Evolutionary conservation across 37 sponge, comb jelly and placozoan species (phyloP).

Genomic region (Crambe crambe): DNA sequence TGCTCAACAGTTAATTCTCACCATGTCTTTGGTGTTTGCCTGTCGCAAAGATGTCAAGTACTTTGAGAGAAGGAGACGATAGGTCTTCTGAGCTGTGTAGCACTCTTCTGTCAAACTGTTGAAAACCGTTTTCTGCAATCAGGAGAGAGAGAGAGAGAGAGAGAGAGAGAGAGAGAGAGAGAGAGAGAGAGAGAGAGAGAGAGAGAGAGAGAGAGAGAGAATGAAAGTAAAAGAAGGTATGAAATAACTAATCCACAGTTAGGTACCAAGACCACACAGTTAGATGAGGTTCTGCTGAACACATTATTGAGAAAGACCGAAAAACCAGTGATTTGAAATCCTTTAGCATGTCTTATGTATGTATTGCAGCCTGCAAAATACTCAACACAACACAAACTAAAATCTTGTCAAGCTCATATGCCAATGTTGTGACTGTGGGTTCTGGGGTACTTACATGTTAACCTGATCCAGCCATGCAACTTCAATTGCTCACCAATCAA

Average conservation of each 20-base stretch:
- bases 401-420: no score
- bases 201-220: slow-evolving; percentile 19
- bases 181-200: slow-evolving; percentile 25
- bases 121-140: slow-evolving; percentile 24
- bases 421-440: no score
- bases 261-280: background rate
- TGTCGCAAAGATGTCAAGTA: slow-evolving; percentile 57
- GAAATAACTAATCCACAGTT: background rate
- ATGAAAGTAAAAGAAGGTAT: background rate
- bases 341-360: background rate
- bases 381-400: no score
- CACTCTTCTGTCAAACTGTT: slow-evolving; percentile 45
- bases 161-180: slow-evolving; percentile 19
- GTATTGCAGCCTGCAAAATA: no score
- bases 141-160: slow-evolving; percentile 1
- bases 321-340: background rate
- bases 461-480: no score
- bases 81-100: slow-evolving; percentile 59
- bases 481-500: no score
- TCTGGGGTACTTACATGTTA: no score
- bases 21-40: slow-evolving; percentile 77
- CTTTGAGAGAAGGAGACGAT: slow-evolving; percentile 70
- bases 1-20: no score
- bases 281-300: background rate
- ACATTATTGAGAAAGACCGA: background rate